Conservation (phyloP, 2,113 vertebrate species). For the Perognathus longimembris region DNA sequence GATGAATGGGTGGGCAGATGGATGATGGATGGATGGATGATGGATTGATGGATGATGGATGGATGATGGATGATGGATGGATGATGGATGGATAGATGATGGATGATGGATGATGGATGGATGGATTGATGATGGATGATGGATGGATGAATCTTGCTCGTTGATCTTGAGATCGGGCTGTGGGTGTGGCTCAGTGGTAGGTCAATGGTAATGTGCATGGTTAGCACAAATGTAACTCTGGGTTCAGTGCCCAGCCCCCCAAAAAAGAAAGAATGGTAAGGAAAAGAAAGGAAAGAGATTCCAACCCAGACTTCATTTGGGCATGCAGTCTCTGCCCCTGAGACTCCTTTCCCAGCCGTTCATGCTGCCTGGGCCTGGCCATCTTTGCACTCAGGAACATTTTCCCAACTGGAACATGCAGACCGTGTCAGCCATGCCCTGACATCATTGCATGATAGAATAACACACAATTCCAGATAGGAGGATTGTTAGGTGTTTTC, state of each 20-base stretch:
- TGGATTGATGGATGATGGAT: background rate
- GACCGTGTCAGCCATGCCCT: background rate
- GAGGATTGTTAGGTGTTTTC: background rate
- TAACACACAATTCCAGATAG: background rate
- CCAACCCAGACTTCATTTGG: background rate
- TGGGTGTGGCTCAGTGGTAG: background rate
- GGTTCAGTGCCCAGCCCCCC: background rate
- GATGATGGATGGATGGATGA: background rate
- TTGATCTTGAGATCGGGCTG: background rate
- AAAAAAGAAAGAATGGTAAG: too few relatives aligned
- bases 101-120: background rate
- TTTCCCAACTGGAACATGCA: background rate
- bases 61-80: background rate
- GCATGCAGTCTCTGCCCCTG: background rate
- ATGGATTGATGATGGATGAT: background rate
- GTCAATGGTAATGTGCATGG: background rate
- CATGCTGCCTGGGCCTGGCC: accelerated
- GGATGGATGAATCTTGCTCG: background rate
- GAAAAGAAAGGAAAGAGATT: background rate
- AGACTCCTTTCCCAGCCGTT: background rate
- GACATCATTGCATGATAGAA: background rate
- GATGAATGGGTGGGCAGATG: too few relatives aligned
- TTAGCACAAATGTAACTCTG: background rate
- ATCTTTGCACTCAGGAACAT: background rate
- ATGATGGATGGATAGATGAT: background rate